Evolutionary conservation across 2,797 vertebrate species (phyloP).

Genomic region (Leucoraja ocellata): DNA sequence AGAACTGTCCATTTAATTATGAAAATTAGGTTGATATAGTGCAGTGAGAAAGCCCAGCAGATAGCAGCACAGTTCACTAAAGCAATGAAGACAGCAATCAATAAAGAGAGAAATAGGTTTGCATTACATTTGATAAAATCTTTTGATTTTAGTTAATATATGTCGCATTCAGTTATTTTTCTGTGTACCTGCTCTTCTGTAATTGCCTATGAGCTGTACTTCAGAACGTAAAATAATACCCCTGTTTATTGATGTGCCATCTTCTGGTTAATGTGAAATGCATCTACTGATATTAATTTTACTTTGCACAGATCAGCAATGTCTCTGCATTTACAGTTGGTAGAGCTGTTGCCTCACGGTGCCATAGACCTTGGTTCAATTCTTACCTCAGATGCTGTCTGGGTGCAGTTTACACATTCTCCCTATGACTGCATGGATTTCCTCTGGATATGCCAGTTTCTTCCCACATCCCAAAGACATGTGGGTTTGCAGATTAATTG

Average conservation of each 20-base stretch:
- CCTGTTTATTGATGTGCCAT: background rate
- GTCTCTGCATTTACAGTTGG: background rate
- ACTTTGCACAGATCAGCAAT: background rate
- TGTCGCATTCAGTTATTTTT: background rate
- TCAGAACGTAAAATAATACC: background rate
- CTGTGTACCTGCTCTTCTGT: background rate
- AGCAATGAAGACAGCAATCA: background rate
- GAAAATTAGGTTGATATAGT: background rate
- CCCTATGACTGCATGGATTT: too few relatives aligned
- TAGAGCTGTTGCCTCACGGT: too few relatives aligned
- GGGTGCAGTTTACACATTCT: too few relatives aligned
- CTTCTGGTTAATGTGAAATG: constrained; percentile 22
- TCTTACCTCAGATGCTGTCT: too few relatives aligned
- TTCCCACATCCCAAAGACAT: too few relatives aligned
- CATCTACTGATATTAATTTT: background rate
- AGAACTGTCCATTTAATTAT: background rate
- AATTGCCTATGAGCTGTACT: background rate
- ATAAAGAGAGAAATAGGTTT: background rate
- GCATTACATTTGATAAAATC: background rate
- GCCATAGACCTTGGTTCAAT: too few relatives aligned
- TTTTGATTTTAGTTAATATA: background rate
- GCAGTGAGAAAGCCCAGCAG: background rate
- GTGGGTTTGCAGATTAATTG: too few relatives aligned
- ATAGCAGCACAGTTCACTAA: background rate
- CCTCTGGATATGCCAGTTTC: too few relatives aligned